These are phyloP conservation scores for Uloborus diversus DNA, from an alignment of 1,140 invertebrate genomes.

Conservation along the genomic window DNA sequence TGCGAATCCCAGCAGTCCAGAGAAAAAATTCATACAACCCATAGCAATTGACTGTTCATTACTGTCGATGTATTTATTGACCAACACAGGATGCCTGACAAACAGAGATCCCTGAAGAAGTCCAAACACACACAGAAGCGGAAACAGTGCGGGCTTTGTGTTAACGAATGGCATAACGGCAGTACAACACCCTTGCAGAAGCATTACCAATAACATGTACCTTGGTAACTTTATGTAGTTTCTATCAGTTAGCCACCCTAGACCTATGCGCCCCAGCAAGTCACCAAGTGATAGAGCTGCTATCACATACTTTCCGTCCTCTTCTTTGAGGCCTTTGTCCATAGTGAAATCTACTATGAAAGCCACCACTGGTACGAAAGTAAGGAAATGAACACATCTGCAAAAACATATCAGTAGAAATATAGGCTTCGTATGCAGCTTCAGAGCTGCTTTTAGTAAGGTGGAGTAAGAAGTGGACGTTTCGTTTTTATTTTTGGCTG, in stretches of 20 bases:
- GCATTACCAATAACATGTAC: conserved; percentile 24
- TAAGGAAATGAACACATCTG: conserved; percentile 10
- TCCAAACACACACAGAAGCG: not conserved
- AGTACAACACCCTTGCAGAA: conserved; percentile 19
- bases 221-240: not conserved
- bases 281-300: conserved; percentile 27
- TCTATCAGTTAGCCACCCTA: conserved; percentile 35
- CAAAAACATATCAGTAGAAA: conserved; percentile 22
- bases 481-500: too few species aligned
- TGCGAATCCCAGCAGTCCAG: conserved; percentile 31
- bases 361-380: conserved; percentile 25
- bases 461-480: not conserved
- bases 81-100: conserved; percentile 24
- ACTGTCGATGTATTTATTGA: conserved; percentile 12
- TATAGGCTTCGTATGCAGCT: not conserved
- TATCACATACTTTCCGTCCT: conserved; percentile 30
- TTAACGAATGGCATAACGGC: conserved; percentile 18
- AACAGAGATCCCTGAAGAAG: conserved; percentile 37
- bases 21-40: conserved; percentile 34
- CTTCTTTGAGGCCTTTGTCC: conserved; percentile 17
- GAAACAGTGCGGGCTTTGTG: not conserved
- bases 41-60: conserved; percentile 38
- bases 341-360: conserved; percentile 25
- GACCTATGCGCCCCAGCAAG: conserved; percentile 13
- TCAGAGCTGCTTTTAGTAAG: conserved; percentile 11